These are phyloP conservation scores for Drosophila repleta DNA, from an alignment of 1,140 invertebrate genomes.

Conservation along the genomic window DNA sequence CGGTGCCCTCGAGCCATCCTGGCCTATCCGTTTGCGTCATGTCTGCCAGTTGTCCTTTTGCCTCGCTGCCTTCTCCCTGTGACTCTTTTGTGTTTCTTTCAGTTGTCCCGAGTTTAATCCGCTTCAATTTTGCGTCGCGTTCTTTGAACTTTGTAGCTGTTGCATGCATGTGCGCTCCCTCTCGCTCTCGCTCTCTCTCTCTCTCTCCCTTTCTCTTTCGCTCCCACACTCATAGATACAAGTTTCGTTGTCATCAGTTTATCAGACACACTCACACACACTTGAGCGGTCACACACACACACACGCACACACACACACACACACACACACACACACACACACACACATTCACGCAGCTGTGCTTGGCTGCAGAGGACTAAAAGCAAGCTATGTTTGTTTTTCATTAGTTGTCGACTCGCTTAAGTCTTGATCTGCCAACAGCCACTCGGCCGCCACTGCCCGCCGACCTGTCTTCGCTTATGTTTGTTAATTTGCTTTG, in stretches of 20 bases:
- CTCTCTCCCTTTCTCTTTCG: not conserved
- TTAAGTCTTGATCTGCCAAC: slow-evolving; percentile 9
- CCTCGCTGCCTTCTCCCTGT: not conserved
- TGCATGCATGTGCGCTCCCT: not conserved
- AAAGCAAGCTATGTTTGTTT: slow-evolving; percentile 74
- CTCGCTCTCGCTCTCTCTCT: not conserved
- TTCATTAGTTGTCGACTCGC: slow-evolving; percentile 61
- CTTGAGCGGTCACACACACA: slow-evolving; percentile 16
- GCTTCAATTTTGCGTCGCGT: slow-evolving; percentile 62
- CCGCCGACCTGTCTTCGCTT: slow-evolving; percentile 7
- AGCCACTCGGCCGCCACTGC: not conserved
- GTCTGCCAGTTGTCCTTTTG: not conserved
- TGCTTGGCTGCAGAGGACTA: slow-evolving; percentile 50
- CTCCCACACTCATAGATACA: slow-evolving; percentile 6
- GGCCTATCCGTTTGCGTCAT: slow-evolving; percentile 15
- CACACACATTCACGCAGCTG: slow-evolving; percentile 15
- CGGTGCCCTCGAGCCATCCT: slow-evolving; percentile 20
- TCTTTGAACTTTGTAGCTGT: slow-evolving; percentile 65
- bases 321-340: slow-evolving; percentile 4
- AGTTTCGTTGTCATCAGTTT: slow-evolving; percentile 2
- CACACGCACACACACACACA: slow-evolving; percentile 18
- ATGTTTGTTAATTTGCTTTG: slow-evolving; percentile 21
- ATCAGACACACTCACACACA: slow-evolving; percentile 5
- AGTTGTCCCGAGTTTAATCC: slow-evolving; percentile 44
- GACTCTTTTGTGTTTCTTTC: not conserved